These are phyloP conservation scores for Porites rus DNA, from an alignment of 92 coral and sea anemone genomes.

Conservation along the genomic window DNA sequence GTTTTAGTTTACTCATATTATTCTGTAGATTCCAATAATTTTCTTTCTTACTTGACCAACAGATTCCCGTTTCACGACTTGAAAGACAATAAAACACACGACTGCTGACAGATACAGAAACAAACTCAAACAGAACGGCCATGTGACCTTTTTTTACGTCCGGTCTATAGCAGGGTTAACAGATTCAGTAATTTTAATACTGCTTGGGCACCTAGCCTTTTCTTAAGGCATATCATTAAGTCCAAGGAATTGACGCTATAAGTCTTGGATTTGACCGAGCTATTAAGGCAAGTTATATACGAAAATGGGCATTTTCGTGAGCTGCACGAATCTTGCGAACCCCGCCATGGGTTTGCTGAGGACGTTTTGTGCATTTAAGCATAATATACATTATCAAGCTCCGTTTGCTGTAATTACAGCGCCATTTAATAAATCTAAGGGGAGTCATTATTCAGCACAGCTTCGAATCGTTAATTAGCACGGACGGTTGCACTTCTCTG, in stretches of 20 bases:
- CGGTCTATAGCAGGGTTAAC: neutral
- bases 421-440: neutral
- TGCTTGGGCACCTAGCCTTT: too few species aligned
- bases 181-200: neutral
- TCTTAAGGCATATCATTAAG: too few species aligned
- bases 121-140: conserved; percentile 1
- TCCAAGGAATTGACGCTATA: too few species aligned
- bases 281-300: too few species aligned
- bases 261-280: too few species aligned
- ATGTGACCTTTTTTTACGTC: neutral
- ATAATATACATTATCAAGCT: neutral
- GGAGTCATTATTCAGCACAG: neutral
- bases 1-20: neutral
- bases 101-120: conserved; percentile 28
- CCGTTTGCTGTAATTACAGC: neutral
- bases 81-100: conserved; percentile 14
- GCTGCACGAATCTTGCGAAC: too few species aligned
- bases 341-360: neutral
- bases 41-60: conserved; percentile 17
- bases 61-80: conserved; percentile 28
- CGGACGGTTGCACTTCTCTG: too few species aligned
- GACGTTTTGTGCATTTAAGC: neutral
- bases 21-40: neutral
- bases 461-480: neutral
- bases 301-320: too few species aligned